Evolutionary conservation across 2,113 vertebrate genomes (phyloP).

Genomic region (Phalacrocorax carbo): DNA sequence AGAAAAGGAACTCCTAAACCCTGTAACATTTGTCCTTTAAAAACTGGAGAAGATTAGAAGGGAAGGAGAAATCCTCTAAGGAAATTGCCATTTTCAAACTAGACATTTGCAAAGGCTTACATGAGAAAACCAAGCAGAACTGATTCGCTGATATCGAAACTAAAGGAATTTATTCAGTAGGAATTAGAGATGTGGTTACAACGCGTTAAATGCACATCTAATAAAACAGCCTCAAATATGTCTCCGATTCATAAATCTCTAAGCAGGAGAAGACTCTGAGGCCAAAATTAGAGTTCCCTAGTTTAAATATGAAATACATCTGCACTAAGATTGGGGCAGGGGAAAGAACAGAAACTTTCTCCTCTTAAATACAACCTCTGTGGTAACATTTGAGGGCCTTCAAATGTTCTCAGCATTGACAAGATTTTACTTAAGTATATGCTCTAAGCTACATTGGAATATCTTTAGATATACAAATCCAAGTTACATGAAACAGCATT

Average conservation of each 20-base stretch:
- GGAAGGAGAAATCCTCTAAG: neutral
- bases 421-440: constrained; percentile 6
- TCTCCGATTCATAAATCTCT: neutral
- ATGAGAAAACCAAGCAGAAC: neutral
- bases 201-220: neutral
- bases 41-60: constrained; percentile 9
- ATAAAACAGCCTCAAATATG: neutral
- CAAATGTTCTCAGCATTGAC: neutral
- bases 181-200: neutral
- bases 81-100: neutral
- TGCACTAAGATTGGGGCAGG: neutral
- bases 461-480: constrained; percentile 27
- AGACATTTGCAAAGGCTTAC: constrained; percentile 21
- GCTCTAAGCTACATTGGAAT: constrained; percentile 20
- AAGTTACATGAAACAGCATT: constrained; percentile 33
- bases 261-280: neutral
- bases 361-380: neutral
- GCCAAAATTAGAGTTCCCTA: neutral
- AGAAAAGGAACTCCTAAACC: neutral
- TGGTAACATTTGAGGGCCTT: neutral
- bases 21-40: neutral
- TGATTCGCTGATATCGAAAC: neutral
- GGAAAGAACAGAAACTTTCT: neutral
- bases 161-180: neutral
- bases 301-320: neutral